Percentiles rank a stretch among this genome's conserved stretches.
These are phyloP conservation scores for Morinoia aosen DNA, from an alignment of 2,888 invertebrate genomes.

Conservation along the genomic window DNA sequence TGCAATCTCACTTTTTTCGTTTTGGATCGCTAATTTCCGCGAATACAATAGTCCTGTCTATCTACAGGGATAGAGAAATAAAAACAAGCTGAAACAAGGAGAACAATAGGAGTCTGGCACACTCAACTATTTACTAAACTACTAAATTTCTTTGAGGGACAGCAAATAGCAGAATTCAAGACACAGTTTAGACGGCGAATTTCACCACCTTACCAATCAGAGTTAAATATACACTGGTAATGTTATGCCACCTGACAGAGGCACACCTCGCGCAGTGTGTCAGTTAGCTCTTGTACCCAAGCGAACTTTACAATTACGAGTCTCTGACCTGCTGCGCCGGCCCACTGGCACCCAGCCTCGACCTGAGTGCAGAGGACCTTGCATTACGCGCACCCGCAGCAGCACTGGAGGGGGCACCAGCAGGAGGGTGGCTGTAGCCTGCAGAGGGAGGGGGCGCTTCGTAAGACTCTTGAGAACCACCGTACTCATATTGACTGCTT, in stretches of 20 bases:
- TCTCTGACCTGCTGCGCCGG: background rate
- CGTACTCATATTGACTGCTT: background rate
- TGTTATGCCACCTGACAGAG: background rate
- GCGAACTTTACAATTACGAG: background rate
- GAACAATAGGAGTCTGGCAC: background rate
- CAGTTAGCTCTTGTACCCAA: background rate
- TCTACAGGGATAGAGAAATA: background rate
- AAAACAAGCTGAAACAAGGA: no score
- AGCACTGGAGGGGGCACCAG: background rate
- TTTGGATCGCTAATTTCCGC: no score
- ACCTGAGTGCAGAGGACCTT: background rate
- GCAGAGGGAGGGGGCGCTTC: background rate
- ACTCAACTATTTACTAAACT: background rate
- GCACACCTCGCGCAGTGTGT: background rate
- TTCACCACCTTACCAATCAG: no score
- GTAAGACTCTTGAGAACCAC: background rate
- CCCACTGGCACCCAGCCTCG: background rate
- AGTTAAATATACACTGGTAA: background rate
- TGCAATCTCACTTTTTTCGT: no score
- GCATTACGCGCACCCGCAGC: background rate
- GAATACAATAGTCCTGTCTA: no score
- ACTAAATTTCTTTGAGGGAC: background rate
- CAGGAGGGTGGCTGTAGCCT: background rate
- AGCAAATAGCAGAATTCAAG: no score
- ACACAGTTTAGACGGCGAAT: no score